phyloP scores from a whole-genome alignment of 2,113 vertebrate genomes.

The Vulpes lagopus region DNA sequence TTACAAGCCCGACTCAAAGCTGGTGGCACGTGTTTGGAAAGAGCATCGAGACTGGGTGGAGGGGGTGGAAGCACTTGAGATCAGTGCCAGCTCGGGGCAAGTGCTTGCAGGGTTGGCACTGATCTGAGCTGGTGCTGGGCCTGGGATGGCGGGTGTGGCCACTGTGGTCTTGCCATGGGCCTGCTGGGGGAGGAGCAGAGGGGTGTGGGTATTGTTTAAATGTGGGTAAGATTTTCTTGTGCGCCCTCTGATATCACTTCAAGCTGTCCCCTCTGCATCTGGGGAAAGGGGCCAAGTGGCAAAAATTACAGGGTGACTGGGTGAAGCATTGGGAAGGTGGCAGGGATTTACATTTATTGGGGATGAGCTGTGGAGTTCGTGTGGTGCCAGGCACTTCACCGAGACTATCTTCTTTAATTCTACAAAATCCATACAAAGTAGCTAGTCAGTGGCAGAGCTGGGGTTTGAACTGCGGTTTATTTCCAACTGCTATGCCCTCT shows the following conservation, averaged over 20 bases:
- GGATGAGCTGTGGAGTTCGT: neutral
- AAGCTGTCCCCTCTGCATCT: slow-evolving; percentile 9
- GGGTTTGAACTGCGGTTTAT: slow-evolving; percentile 6
- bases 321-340: neutral
- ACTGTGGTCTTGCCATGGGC: neutral
- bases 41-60: slow-evolving; percentile 6
- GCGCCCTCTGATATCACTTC: neutral
- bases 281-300: neutral
- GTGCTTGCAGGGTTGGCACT: slow-evolving; percentile 47
- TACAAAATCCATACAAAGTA: neutral
- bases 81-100: slow-evolving; percentile 66
- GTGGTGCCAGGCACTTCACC: neutral
- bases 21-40: slow-evolving; percentile 69
- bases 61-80: slow-evolving; percentile 61
- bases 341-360: neutral
- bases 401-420: neutral
- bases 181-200: neutral
- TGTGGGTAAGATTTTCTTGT: slow-evolving; percentile 65
- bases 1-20: slow-evolving; percentile 57
- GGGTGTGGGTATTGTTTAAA: slow-evolving; percentile 35
- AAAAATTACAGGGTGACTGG: neutral
- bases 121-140: neutral
- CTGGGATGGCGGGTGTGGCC: slow-evolving; percentile 25
- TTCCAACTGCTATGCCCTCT: slow-evolving; percentile 38
- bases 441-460: neutral